Percentiles rank a stretch among this genome's conserved stretches.
These are phyloP conservation scores for Tetrax tetrax DNA, from an alignment of 2,113 vertebrate genomes.

Conservation along the genomic window DNA sequence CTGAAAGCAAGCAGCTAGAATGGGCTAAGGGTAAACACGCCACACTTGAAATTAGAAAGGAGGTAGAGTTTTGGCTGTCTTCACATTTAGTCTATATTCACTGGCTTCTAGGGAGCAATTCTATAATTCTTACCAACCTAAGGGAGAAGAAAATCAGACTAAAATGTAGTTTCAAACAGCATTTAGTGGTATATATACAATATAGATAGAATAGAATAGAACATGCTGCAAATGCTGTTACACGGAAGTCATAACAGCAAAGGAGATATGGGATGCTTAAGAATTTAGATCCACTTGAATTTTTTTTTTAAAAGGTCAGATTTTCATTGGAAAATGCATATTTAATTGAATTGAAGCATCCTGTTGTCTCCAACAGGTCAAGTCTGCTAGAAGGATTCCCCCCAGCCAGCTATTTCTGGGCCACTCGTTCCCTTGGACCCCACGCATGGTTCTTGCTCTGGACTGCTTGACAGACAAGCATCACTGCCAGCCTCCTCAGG, in stretches of 20 bases:
- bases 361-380: neutral
- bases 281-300: neutral
- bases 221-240: neutral
- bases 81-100: neutral
- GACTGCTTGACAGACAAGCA: too few relatives aligned
- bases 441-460: fast-evolving
- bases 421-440: too few relatives aligned
- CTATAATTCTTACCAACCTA: neutral
- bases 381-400: neutral
- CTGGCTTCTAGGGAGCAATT: neutral
- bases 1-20: neutral
- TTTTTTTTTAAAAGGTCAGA: neutral
- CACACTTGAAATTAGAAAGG: neutral
- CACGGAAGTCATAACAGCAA: neutral
- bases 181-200: neutral
- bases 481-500: neutral
- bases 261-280: neutral
- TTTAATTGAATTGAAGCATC: neutral
- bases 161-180: neutral
- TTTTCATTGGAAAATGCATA: neutral
- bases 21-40: neutral
- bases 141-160: neutral
- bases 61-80: neutral
- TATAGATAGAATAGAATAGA: neutral
- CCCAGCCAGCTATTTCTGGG: neutral